phyloP scores from a whole-genome alignment of 35 echinoderm and acorn worm genomes.

The Amphiura filiformis region DNA sequence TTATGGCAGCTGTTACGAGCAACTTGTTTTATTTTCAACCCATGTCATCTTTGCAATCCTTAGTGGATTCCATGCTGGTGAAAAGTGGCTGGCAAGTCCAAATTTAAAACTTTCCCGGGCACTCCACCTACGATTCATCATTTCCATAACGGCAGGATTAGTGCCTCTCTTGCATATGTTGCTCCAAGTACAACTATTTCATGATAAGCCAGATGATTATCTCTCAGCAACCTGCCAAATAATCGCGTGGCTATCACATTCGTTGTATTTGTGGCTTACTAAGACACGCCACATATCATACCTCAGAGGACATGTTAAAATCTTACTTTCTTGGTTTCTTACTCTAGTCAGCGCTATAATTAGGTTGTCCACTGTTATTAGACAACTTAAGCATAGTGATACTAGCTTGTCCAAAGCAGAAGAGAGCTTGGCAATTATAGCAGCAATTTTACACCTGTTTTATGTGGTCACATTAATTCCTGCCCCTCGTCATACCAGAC shows the following conservation, averaged over 20 bases:
- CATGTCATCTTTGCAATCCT: slow-evolving; percentile 63
- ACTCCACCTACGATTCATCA: slow-evolving; percentile 41
- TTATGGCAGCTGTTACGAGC: slow-evolving; percentile 80
- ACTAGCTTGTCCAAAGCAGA: slow-evolving; percentile 1
- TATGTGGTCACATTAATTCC: slow-evolving; percentile 75
- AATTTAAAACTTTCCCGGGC: slow-evolving; percentile 74
- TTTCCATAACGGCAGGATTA: slow-evolving; percentile 40
- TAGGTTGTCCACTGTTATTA: slow-evolving; percentile 46
- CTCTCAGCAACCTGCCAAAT: slow-evolving; percentile 23
- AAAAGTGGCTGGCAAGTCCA: slow-evolving; percentile 39
- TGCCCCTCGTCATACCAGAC: slow-evolving; percentile 36
- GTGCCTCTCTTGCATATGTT: slow-evolving; percentile 34
- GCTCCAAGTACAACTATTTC: slow-evolving; percentile 1
- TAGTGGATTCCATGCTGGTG: slow-evolving; percentile 58
- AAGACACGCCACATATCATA: slow-evolving; percentile 11
- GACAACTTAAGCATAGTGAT: slow-evolving; percentile 39
- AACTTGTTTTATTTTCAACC: slow-evolving; percentile 43
- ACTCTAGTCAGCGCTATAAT: slow-evolving; percentile 45
- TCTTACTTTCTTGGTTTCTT: slow-evolving; percentile 57
- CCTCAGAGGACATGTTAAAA: slow-evolving; percentile 37
- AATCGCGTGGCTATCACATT: slow-evolving; percentile 63
- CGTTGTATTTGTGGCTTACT: slow-evolving; percentile 33
- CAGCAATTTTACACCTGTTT: slow-evolving; percentile 39
- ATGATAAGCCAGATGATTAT: slow-evolving; percentile 40
- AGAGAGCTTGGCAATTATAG: slow-evolving; percentile 28